Conservation (phyloP, 2,888 invertebrate species). For the Augochlorella aurata region DNA sequence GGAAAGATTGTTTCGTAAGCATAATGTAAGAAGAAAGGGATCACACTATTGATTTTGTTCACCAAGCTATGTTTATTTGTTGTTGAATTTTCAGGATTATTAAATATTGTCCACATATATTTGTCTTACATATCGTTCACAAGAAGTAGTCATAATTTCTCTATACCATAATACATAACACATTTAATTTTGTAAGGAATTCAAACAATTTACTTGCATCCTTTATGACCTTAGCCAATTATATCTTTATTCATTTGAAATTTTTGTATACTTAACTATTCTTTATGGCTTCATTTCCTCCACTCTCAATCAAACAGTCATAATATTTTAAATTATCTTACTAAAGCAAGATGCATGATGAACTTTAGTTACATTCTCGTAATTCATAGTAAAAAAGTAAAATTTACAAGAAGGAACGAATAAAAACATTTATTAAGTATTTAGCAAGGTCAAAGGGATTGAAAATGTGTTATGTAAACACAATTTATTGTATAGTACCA, state of each 20-base stretch:
- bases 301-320: background rate
- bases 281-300: conserved; percentile 4
- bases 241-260: conserved; percentile 9
- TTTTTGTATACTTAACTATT: conserved; percentile 35
- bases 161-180: conserved; percentile 16
- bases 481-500: conserved; percentile 78
- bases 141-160: conserved; percentile 30
- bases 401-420: conserved; percentile 37
- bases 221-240: conserved; percentile 17
- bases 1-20: conserved; percentile 33
- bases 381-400: conserved; percentile 59
- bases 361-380: conserved; percentile 61
- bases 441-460: conserved; percentile 59
- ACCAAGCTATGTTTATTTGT: conserved; percentile 28
- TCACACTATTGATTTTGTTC: conserved; percentile 23
- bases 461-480: conserved; percentile 75
- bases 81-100: conserved; percentile 37
- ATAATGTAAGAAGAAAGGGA: conserved; percentile 21
- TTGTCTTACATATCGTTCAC: conserved; percentile 31
- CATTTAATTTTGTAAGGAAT: conserved; percentile 14
- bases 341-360: conserved; percentile 19
- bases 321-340: too few relatives aligned
- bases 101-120: conserved; percentile 23
- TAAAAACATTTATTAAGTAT: conserved; percentile 46
- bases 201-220: conserved; percentile 30